These are phyloP conservation scores for Nesospiza acunhae DNA, from an alignment of 2,113 vertebrate genomes.

Conservation along the genomic window DNA sequence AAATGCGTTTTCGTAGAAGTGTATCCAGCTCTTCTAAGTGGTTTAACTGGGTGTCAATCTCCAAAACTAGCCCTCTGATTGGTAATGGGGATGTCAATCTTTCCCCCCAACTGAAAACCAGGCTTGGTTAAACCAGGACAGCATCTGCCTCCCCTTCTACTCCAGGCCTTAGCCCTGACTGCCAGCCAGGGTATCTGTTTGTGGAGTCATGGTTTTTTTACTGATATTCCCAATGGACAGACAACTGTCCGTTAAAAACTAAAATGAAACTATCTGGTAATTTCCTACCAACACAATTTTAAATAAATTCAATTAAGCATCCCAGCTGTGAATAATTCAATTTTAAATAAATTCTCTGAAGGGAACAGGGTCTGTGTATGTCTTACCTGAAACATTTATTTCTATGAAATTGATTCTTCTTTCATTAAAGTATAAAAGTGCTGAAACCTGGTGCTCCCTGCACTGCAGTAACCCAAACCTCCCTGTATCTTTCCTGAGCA, in stretches of 20 bases:
- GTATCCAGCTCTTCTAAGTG: not conserved
- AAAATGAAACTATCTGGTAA: not conserved
- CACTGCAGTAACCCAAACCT: not conserved
- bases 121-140: not conserved
- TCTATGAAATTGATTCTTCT: not conserved
- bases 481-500: not conserved
- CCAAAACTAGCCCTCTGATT: not conserved
- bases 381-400: not conserved
- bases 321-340: not conserved
- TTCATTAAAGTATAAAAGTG: not conserved
- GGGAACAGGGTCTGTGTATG: not conserved
- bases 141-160: not conserved
- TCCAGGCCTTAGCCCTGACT: not conserved
- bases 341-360: not conserved
- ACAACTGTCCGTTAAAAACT: not conserved
- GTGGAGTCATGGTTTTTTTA: not conserved
- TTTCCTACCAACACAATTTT: not conserved
- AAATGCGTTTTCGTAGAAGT: not conserved
- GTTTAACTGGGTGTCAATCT: too few species aligned
- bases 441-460: not conserved
- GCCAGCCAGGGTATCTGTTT: not conserved
- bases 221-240: not conserved
- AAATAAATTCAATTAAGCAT: not conserved
- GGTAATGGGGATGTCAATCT: not conserved
- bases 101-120: not conserved